These are phyloP conservation scores for Nemurella pictetii DNA, from an alignment of 2,888 invertebrate species.

Conservation along the genomic window DNA sequence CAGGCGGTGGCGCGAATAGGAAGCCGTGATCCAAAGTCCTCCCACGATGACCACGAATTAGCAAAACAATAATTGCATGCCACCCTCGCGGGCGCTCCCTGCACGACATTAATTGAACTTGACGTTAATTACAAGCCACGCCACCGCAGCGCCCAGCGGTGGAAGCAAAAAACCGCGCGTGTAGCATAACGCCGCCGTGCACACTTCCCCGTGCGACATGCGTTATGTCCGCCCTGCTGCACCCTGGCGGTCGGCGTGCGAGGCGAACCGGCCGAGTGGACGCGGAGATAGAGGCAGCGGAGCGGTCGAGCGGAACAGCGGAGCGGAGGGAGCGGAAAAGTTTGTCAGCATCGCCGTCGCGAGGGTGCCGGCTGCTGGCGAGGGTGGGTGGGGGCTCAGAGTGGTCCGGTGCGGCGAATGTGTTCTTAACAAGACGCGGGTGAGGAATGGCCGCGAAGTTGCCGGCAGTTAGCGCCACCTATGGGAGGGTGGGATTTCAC, in stretches of 20 bases:
- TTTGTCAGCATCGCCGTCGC: not conserved
- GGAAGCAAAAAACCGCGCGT: not conserved
- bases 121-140: slow-evolving; percentile 2
- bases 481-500: not conserved
- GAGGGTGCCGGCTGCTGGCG: too few species aligned
- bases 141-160: not conserved
- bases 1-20: not conserved
- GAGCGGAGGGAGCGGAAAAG: not conserved
- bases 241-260: not conserved
- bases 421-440: not conserved
- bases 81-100: not conserved
- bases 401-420: too few species aligned
- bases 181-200: too few species aligned
- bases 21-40: not conserved
- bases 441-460: not conserved
- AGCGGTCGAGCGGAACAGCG: not conserved
- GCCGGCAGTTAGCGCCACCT: not conserved
- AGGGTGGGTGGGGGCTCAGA: not conserved
- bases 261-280: not conserved
- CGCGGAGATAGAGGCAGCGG: not conserved
- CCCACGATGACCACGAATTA: not conserved
- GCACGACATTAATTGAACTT: slow-evolving; percentile 2
- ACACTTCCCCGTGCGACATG: too few species aligned
- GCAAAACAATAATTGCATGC: not conserved
- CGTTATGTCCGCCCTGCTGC: not conserved